These are phyloP conservation scores for Drosophila busckii DNA, from an alignment of 1,140 invertebrate genomes.

Conservation along the genomic window DNA sequence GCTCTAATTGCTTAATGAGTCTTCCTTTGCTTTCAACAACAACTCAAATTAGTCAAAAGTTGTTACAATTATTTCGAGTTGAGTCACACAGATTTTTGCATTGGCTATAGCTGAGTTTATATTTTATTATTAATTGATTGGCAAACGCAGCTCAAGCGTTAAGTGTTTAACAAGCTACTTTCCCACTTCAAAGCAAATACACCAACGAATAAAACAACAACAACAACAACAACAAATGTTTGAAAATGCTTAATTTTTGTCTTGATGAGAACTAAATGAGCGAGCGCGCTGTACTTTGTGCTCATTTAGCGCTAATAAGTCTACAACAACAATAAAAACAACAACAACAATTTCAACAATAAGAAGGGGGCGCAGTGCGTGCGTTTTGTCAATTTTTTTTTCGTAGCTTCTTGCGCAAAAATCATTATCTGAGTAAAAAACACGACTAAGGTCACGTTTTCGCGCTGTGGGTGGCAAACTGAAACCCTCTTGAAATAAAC, in stretches of 20 bases:
- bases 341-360: conserved; percentile 9
- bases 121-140: neutral
- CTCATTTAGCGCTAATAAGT: conserved; percentile 66
- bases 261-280: conserved; percentile 38
- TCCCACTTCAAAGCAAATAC: conserved; percentile 59
- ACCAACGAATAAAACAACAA: conserved; percentile 4
- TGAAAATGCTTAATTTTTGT: conserved; percentile 20
- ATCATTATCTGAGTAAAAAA: conserved; percentile 57
- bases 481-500: conserved; percentile 57
- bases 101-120: no score
- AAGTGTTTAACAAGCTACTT: conserved; percentile 70
- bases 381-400: neutral
- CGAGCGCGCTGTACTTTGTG: conserved; percentile 21
- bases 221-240: conserved; percentile 32
- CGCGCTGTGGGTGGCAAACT: conserved; percentile 64
- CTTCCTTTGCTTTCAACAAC: conserved; percentile 21
- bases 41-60: conserved; percentile 7
- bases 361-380: conserved; percentile 3
- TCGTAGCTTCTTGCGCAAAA: conserved; percentile 21
- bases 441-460: conserved; percentile 67
- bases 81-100: neutral
- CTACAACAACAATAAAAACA: conserved; percentile 11
- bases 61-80: conserved; percentile 16
- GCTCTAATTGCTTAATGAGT: conserved; percentile 57
- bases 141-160: conserved; percentile 30